phyloP scores from a whole-genome alignment of 37 sponge, comb jelly and placozoan species.

The Halisarca cf. caerulea region DNA sequence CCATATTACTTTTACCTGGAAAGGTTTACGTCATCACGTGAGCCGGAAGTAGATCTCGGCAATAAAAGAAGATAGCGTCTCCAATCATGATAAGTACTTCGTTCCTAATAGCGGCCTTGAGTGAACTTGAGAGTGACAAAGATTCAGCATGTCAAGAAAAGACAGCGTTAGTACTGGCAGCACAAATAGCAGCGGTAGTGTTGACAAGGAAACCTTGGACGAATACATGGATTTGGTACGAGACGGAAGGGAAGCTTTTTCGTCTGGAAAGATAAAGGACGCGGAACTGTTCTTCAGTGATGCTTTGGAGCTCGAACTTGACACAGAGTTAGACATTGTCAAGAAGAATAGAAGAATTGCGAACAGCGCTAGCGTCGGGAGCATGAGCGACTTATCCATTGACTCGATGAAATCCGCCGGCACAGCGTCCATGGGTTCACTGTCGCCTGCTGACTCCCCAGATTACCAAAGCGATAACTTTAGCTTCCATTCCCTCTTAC shows the following conservation, averaged over 20 bases:
- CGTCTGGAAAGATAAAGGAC: constrained; percentile 31
- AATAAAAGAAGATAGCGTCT: background rate
- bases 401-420: constrained; percentile 9
- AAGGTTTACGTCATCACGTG: too few species aligned
- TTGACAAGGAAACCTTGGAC: background rate
- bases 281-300: constrained; percentile 58
- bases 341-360: constrained; percentile 1
- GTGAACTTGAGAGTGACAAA: too few species aligned
- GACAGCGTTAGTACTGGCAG: background rate
- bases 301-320: constrained; percentile 58
- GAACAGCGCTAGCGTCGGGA: constrained; percentile 8
- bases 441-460: background rate
- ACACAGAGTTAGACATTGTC: constrained; percentile 37
- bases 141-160: background rate
- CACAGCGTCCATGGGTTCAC: background rate
- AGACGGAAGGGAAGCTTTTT: constrained; percentile 51
- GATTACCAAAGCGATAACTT: background rate
- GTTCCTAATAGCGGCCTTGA: too few species aligned
- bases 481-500: background rate
- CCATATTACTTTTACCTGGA: too few species aligned
- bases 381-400: constrained; percentile 15
- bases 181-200: constrained; percentile 10
- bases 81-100: too few species aligned
- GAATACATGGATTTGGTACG: constrained; percentile 45
- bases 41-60: too few species aligned